Evolutionary conservation across 2,888 invertebrate species (phyloP), one percentile per base, ranked within the genome.

Genomic region (Scaptomyza parva): DNA sequence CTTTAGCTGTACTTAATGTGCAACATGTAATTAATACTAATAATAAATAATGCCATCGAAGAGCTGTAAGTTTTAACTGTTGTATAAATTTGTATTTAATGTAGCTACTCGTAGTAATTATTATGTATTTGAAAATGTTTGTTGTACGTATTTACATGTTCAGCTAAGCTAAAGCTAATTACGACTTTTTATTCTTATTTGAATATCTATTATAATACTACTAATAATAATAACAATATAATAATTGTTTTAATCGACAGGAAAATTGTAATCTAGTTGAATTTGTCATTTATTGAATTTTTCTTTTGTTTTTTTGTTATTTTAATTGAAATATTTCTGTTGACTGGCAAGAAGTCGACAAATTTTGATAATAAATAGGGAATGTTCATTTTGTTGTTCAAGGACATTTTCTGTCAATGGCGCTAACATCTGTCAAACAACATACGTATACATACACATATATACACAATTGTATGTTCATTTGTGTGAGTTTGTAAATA

Each of bases 31-130:
- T 48, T 35, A 48, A 50, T 44, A 44, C 41, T 41, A 39, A 35
- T 48, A 28, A 44, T 48, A 41, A 44, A 44, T 35, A 35, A 35
- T 35, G 18, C 52, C 77, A 82, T 72, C 79, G 70, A 75, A 63
- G 72, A 72, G 77, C 64, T 85, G 66, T 82, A 82, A 79, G 77
- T 82, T 79, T 85, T 82, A 70, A 70, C 41, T 79, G 68, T 66
- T 82, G 64, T 75, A 54, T 35, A 26, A 53, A 30, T 53, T 39
- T 57, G 6, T 14, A 72, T 59, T 47, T 52, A 51, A 17, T 59
- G 18, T 47, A 67, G 47, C 9, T 2, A 9, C 12, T n/a, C 33
- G 6, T 33, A 33, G 7, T 33, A 14, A 37, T 20, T 22, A n/a
- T 17, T 28, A 17, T 35, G 24, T 58, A 24, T 17, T 28, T 30